phyloP scores from a whole-genome alignment of 2,888 invertebrate species.

The Odontocerum albicorne region DNA sequence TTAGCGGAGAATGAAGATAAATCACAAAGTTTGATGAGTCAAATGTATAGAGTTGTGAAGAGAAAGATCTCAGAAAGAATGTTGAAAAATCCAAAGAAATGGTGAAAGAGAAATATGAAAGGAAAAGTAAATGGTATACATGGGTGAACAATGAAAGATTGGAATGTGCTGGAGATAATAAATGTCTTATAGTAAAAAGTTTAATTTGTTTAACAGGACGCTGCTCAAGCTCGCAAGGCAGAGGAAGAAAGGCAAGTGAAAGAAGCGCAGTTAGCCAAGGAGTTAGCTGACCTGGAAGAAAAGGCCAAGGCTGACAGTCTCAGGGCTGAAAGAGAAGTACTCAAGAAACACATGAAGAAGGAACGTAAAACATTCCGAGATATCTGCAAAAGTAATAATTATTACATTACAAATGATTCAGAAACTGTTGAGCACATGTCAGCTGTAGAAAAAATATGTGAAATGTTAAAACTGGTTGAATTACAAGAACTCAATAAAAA shows the following conservation, averaged over 20 bases:
- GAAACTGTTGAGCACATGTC: constrained; percentile 83
- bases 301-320: constrained; percentile 78
- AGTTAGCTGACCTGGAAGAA: constrained; percentile 79
- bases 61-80: no score
- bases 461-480: constrained; percentile 70
- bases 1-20: no score
- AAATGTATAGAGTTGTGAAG: no score
- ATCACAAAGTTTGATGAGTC: no score
- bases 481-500: constrained; percentile 76
- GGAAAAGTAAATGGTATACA: no score
- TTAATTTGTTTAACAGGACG: constrained; percentile 56
- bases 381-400: constrained; percentile 78
- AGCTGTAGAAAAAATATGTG: constrained; percentile 90
- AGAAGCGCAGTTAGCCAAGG: constrained; percentile 74
- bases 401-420: constrained; percentile 71
- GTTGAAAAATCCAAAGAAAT: no score
- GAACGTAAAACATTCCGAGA: constrained; percentile 82
- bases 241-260: constrained; percentile 77
- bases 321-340: constrained; percentile 82
- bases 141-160: no score
- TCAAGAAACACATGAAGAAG: constrained; percentile 84
- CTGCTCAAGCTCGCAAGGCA: constrained; percentile 77
- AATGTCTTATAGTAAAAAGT: not conserved
- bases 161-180: no score
- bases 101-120: no score